These are phyloP conservation scores for Zoanthus sociatus DNA, from an alignment of 92 coral and sea anemone genomes.

Conservation along the genomic window DNA sequence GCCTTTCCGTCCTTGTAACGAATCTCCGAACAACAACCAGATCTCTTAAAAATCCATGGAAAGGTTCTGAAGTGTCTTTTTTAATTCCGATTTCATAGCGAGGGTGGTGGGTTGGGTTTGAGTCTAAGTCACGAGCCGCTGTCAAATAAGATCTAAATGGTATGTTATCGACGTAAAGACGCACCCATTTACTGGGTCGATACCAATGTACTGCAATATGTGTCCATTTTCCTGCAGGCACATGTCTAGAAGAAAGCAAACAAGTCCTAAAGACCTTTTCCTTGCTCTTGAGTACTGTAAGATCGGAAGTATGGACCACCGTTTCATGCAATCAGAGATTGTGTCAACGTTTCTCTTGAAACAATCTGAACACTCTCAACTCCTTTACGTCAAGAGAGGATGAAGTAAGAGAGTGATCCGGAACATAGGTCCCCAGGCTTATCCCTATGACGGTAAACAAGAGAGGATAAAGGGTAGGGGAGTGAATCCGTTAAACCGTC, in stretches of 20 bases:
- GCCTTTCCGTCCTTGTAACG: not conserved
- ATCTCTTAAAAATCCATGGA: constrained; percentile 52
- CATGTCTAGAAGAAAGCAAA: not conserved
- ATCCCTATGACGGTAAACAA: too few species aligned
- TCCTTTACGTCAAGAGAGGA: too few species aligned
- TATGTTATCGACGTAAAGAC: not conserved
- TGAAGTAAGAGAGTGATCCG: too few species aligned
- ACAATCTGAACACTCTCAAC: too few species aligned
- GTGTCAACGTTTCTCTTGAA: too few species aligned
- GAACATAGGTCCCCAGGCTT: too few species aligned
- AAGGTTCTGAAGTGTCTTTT: constrained; percentile 41
- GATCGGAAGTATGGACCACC: too few species aligned
- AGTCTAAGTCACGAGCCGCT: not conserved
- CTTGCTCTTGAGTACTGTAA: too few species aligned
- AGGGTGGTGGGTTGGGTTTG: constrained; percentile 15
- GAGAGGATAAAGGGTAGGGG: too few species aligned
- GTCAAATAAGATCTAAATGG: not conserved
- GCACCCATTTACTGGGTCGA: not conserved
- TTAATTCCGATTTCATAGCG: constrained; percentile 50
- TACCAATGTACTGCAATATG: constrained; percentile 12
- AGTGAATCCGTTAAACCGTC: too few species aligned
- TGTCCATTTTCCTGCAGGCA: constrained; percentile 17
- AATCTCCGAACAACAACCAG: constrained; percentile 46
- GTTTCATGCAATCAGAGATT: too few species aligned
- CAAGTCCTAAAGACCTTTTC: too few species aligned